These are phyloP conservation scores for Cloeon dipterum DNA, from an alignment of 2,888 invertebrate genomes.

Conservation along the genomic window DNA sequence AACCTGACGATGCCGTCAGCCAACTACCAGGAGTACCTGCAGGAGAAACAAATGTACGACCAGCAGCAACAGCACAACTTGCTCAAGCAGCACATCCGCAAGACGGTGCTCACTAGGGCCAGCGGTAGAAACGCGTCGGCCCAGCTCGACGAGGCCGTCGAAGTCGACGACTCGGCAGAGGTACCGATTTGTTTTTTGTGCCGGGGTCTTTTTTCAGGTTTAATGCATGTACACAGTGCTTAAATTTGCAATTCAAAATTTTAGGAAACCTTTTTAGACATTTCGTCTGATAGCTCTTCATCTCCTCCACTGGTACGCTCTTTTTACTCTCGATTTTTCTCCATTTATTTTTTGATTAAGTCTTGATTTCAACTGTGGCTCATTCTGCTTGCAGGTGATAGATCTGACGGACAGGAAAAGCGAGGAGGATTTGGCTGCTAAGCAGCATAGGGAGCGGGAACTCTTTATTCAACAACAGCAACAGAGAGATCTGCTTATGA, in stretches of 20 bases:
- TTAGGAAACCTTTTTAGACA: too few relatives aligned
- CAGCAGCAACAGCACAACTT: constrained; percentile 8
- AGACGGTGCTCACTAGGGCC: constrained; percentile 64
- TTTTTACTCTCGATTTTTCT: neutral
- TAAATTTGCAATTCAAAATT: neutral
- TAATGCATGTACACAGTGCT: neutral
- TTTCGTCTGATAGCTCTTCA: neutral
- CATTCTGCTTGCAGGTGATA: constrained; percentile 37
- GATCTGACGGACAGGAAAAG: constrained; percentile 37
- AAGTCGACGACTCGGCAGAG: constrained; percentile 10
- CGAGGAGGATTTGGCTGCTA: constrained; percentile 22
- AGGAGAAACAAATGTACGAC: constrained; percentile 7
- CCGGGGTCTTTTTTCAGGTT: too few relatives aligned
- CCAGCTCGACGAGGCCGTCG: constrained; percentile 13
- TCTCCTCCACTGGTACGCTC: neutral
- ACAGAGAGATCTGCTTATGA: constrained; percentile 36
- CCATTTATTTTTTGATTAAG: too few relatives aligned
- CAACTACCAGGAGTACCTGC: constrained; percentile 26
- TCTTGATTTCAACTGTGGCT: too few relatives aligned
- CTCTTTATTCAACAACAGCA: constrained; percentile 38
- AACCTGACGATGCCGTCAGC: constrained; percentile 9
- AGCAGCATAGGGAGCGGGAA: constrained; percentile 31
- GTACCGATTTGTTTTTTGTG: too few relatives aligned
- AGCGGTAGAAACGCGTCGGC: constrained; percentile 27
- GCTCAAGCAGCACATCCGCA: constrained; percentile 50